Conservation (phyloP, 2,797 vertebrate species). For the Argyrosomus regius region DNA sequence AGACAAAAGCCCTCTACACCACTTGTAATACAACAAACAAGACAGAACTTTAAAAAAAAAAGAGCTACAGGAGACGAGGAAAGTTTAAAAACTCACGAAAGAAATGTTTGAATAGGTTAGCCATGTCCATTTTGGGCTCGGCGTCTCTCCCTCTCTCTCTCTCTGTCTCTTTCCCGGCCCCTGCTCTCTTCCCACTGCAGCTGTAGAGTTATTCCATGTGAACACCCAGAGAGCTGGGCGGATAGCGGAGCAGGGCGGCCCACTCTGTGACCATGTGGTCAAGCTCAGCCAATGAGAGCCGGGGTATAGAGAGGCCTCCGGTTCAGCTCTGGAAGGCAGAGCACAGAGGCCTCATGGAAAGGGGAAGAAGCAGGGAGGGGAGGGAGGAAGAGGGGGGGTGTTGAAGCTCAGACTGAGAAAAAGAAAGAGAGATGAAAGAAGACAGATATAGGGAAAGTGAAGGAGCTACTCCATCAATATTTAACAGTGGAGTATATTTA, state of each 20-base stretch:
- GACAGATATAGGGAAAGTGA: conserved; percentile 41
- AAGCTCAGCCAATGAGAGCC: conserved; percentile 77
- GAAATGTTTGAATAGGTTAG: conserved; percentile 92
- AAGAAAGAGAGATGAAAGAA: conserved; percentile 50
- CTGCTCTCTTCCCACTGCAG: conserved; percentile 85
- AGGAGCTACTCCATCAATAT: conserved; percentile 35
- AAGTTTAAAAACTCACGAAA: conserved; percentile 89
- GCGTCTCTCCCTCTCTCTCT: conserved; percentile 72
- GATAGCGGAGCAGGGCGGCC: conserved; percentile 79
- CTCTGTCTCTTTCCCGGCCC: conserved; percentile 75
- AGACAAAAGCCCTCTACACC: conserved; percentile 35
- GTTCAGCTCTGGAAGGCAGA: conserved; percentile 71
- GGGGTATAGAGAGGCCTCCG: conserved; percentile 66
- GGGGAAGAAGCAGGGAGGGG: conserved; percentile 46
- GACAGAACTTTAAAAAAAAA: conserved; percentile 13
- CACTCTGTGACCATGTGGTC: conserved; percentile 86
- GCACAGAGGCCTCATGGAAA: conserved; percentile 78
- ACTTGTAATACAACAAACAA: conserved; percentile 26
- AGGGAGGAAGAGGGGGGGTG: conserved; percentile 1
- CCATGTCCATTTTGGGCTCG: conserved; percentile 91
- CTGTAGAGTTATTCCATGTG: conserved; percentile 87
- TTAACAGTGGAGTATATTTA: conserved; percentile 5
- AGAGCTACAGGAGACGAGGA: conserved; percentile 40
- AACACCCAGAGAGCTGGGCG: conserved; percentile 84
- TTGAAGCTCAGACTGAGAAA: conserved; percentile 36